Percentiles rank a stretch among this genome's conserved stretches.
phyloP scores from a whole-genome alignment of 1,140 invertebrate genomes.

The Anadara kagoshimensis region DNA sequence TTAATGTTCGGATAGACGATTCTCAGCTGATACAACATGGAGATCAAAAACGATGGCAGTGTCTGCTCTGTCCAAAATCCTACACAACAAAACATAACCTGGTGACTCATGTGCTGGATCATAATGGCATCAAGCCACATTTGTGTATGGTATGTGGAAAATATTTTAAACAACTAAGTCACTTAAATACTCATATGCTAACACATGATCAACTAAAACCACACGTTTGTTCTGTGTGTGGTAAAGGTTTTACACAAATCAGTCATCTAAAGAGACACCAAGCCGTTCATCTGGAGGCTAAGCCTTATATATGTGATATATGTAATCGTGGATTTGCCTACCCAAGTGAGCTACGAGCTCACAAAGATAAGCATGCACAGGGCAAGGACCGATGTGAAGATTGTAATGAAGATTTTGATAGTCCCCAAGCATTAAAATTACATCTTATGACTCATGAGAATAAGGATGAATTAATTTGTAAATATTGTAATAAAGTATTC shows the following conservation, averaged over 20 bases:
- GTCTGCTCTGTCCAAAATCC: slow-evolving; percentile 66
- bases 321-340: slow-evolving; percentile 75
- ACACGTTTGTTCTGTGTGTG: slow-evolving; percentile 67
- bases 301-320: slow-evolving; percentile 79
- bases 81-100: slow-evolving; percentile 73
- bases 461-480: slow-evolving; percentile 69
- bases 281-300: slow-evolving; percentile 62
- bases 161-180: slow-evolving; percentile 70
- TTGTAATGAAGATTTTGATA: slow-evolving; percentile 60
- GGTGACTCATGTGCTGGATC: slow-evolving; percentile 70
- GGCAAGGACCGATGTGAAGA: slow-evolving; percentile 58
- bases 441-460: slow-evolving; percentile 50
- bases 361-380: slow-evolving; percentile 52
- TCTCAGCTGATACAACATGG: slow-evolving; percentile 61
- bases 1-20: slow-evolving; percentile 68
- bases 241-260: slow-evolving; percentile 73
- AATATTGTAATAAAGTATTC: slow-evolving; percentile 78
- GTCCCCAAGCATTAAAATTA: slow-evolving; percentile 70
- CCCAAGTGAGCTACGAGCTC: slow-evolving; percentile 53
- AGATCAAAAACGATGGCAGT: slow-evolving; percentile 68
- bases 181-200: slow-evolving; percentile 71
- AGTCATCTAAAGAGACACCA: slow-evolving; percentile 70
- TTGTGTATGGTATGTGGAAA: slow-evolving; percentile 71
- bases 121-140: slow-evolving; percentile 71
- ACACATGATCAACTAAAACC: slow-evolving; percentile 72